phyloP scores from a whole-genome alignment of 2,113 vertebrate species.

The Malaclemys terrapin region DNA sequence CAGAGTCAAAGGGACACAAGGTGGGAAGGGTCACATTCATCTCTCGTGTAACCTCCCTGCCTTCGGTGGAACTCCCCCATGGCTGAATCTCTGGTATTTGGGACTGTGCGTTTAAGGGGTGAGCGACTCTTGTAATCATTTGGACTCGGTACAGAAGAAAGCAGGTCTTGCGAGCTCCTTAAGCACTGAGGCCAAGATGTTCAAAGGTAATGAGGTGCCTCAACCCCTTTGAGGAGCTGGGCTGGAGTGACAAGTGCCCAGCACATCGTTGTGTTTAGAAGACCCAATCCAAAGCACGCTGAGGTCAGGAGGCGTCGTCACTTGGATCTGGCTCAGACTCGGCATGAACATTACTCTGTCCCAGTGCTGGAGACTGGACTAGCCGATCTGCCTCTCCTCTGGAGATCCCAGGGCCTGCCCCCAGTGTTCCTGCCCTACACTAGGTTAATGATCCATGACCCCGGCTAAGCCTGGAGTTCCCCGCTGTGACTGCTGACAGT shows the following conservation, averaged over 20 bases:
- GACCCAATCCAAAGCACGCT: neutral
- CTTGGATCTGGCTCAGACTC: neutral
- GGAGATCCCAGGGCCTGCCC: neutral
- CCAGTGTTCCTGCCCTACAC: neutral
- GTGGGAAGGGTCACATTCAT: neutral
- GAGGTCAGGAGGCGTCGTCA: neutral
- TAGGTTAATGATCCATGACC: neutral
- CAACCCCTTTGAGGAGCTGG: too few species aligned
- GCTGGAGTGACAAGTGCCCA: neutral
- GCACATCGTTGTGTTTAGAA: neutral
- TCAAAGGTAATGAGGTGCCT: neutral
- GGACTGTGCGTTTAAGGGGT: neutral
- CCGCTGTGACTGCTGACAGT: neutral
- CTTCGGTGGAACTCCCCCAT: neutral
- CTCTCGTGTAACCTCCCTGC: neutral
- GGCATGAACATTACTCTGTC: neutral
- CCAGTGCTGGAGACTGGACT: rapidly evolving
- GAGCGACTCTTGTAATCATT: neutral
- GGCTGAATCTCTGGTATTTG: neutral
- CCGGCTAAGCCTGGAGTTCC: neutral
- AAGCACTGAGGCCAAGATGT: neutral
- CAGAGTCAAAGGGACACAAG: neutral
- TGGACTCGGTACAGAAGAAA: neutral
- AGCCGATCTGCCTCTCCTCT: neutral
- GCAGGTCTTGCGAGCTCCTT: neutral